phyloP scores from a whole-genome alignment of 2,888 invertebrate genomes.

The Camptogramma bilineatum region DNA sequence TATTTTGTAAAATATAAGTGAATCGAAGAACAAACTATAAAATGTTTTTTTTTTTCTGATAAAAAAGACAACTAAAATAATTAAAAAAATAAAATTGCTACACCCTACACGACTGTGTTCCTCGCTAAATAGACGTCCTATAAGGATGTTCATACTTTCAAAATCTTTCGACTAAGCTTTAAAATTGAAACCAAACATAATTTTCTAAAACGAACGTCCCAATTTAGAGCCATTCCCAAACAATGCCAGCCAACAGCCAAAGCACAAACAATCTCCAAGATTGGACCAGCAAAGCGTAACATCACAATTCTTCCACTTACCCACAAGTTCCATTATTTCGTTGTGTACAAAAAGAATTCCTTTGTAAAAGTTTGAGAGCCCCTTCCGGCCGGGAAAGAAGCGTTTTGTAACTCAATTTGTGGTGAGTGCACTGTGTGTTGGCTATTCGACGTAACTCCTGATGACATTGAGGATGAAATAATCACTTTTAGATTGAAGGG shows the following conservation, averaged over 20 bases:
- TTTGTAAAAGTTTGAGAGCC: conserved; percentile 74
- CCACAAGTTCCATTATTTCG: conserved; percentile 51
- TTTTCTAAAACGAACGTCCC: not conserved
- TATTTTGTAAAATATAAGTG: too few species aligned
- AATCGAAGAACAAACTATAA: too few species aligned
- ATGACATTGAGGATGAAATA: conserved; percentile 26
- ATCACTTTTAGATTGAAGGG: conserved; percentile 29
- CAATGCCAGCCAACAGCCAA: conserved; percentile 27
- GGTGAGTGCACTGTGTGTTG: conserved; percentile 63
- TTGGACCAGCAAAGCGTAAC: conserved; percentile 39
- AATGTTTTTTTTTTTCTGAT: too few species aligned
- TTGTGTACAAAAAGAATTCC: conserved; percentile 53
- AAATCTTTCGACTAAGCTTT: not conserved
- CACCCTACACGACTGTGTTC: too few species aligned
- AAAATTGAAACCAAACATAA: conserved; percentile 4
- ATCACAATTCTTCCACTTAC: conserved; percentile 42
- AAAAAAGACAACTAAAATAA: too few species aligned
- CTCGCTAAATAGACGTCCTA: too few species aligned
- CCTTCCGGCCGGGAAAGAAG: conserved; percentile 68
- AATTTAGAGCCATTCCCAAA: conserved; percentile 28
- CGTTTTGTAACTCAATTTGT: conserved; percentile 82
- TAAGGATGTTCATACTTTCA: not conserved
- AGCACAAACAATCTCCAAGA: conserved; percentile 39
- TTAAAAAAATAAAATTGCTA: too few species aligned
- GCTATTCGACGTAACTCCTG: conserved; percentile 19